These are phyloP conservation scores for Notodonta dromedarius DNA, from an alignment of 2,888 invertebrate species.

Conservation along the genomic window DNA sequence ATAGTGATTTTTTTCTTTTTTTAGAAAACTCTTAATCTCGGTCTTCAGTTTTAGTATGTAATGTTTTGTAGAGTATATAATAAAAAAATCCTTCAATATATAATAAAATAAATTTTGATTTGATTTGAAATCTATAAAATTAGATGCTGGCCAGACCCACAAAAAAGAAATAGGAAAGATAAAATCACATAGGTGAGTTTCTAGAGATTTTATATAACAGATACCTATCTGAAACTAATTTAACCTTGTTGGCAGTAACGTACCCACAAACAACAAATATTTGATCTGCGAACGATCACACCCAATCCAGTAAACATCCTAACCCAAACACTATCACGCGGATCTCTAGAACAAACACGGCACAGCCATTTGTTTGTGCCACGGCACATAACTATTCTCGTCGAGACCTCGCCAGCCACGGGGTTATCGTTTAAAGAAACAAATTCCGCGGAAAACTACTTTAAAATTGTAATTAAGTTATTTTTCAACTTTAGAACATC, in stretches of 20 bases:
- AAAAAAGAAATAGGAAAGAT: background rate
- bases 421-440: background rate
- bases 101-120: too few species aligned
- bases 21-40: too few species aligned
- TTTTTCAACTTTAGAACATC: too few species aligned
- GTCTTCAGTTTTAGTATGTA: too few species aligned
- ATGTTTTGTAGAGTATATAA: too few species aligned
- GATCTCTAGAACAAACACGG: background rate
- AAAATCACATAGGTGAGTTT: background rate
- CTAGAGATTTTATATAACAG: background rate
- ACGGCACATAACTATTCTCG: conserved; percentile 6
- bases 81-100: too few species aligned
- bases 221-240: background rate
- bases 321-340: background rate
- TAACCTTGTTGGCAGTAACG: background rate
- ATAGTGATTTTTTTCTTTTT: too few species aligned
- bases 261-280: background rate
- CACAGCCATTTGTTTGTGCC: conserved; percentile 7
- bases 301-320: background rate
- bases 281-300: conserved; percentile 1
- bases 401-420: background rate
- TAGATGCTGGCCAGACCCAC: background rate
- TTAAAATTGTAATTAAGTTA: too few species aligned
- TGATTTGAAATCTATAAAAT: too few species aligned
- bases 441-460: background rate